Evolutionary conservation across 2,888 invertebrate genomes (phyloP).

Genomic region (Mamestra brassicae): DNA sequence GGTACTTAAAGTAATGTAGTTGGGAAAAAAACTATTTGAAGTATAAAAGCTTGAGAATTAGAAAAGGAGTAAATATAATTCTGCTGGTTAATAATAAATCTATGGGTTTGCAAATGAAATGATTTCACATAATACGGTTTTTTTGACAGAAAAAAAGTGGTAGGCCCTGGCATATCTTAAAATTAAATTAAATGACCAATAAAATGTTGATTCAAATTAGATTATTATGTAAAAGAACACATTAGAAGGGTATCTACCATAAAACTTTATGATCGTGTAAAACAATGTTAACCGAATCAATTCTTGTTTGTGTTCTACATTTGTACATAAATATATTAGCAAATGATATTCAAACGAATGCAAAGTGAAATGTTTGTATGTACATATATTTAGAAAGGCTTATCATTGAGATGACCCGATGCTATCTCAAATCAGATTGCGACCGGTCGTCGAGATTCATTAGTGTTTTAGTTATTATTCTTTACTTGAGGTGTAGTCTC

Average conservation of each 20-base stretch:
- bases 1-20: slow-evolving; percentile 4
- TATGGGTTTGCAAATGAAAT: background rate
- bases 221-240: slow-evolving; percentile 4
- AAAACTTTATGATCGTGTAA: slow-evolving; percentile 38
- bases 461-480: slow-evolving; percentile 60
- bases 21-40: background rate
- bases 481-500: slow-evolving; percentile 17
- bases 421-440: slow-evolving; percentile 62
- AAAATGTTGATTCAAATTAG: slow-evolving; percentile 3
- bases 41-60: background rate
- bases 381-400: slow-evolving; percentile 45
- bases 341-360: slow-evolving; percentile 38
- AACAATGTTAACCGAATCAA: slow-evolving; percentile 21
- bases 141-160: background rate
- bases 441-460: slow-evolving; percentile 66
- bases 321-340: slow-evolving; percentile 18
- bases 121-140: background rate
- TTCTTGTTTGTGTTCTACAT: slow-evolving; percentile 36
- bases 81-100: background rate
- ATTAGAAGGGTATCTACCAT: background rate
- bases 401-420: slow-evolving; percentile 60
- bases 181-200: slow-evolving; percentile 1
- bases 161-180: no score
- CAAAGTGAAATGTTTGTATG: slow-evolving; percentile 47
- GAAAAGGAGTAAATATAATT: background rate